Percentiles rank a stretch among this genome's conserved stretches.
Evolutionary conservation across 2,113 vertebrate species (phyloP).

Genomic region (Thamnophis sirtalis): DNA sequence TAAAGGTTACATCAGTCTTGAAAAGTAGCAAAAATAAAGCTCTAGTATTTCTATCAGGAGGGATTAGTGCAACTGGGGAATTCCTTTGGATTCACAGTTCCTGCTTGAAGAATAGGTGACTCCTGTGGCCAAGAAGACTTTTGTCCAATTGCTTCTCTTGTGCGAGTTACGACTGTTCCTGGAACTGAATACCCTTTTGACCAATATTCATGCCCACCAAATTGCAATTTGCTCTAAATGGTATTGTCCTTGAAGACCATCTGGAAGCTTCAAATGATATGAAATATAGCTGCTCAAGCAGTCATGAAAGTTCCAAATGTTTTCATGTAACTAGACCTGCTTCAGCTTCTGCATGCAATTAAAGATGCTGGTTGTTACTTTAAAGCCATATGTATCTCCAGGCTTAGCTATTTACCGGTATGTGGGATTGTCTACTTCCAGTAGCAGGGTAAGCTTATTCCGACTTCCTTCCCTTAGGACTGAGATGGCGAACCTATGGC

Average conservation of each 20-base stretch:
- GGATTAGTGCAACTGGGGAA: background rate
- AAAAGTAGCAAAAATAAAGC: slow-evolving; percentile 6
- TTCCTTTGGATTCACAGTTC: background rate
- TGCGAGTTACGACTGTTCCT: background rate
- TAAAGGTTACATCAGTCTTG: slow-evolving; percentile 25
- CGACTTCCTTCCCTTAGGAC: background rate
- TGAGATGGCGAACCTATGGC: too few species aligned
- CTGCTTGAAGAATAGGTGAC: background rate
- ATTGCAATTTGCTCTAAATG: background rate
- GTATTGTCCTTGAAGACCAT: background rate
- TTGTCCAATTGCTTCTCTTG: background rate
- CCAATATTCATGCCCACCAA: background rate
- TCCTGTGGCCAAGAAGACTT: background rate
- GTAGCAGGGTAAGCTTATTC: background rate
- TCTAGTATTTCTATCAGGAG: background rate
- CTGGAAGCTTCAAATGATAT: background rate
- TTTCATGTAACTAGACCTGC: background rate
- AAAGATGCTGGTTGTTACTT: background rate
- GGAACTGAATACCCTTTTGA: background rate
- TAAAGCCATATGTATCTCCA: background rate
- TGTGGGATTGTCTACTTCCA: background rate
- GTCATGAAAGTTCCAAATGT: background rate
- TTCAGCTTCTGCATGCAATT: background rate
- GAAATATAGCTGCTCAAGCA: background rate
- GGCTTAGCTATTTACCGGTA: background rate